Percentiles rank a stretch among this genome's conserved stretches.
phyloP scores from a whole-genome alignment of 2,797 vertebrate species.

The Carapus acus region DNA sequence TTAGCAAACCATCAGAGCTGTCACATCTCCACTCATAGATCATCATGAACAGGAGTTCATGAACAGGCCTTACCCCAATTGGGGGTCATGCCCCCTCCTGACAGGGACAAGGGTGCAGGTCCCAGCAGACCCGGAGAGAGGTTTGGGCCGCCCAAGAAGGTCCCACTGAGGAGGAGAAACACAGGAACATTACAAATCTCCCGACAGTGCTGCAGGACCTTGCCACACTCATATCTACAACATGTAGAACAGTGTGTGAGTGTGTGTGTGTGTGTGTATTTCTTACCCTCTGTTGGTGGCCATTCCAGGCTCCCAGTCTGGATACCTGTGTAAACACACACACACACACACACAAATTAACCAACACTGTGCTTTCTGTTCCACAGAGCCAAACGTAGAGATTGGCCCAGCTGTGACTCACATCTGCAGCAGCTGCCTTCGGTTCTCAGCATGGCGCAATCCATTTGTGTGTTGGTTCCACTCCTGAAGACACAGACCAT shows the following conservation, averaged over 20 bases:
- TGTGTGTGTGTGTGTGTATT: too few relatives aligned
- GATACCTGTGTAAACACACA: constrained; percentile 62
- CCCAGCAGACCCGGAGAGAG: constrained; percentile 69
- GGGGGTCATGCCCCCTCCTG: constrained; percentile 53
- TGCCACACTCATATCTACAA: too few relatives aligned
- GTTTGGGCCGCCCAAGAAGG: constrained; percentile 59
- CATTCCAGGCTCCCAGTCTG: constrained; percentile 72
- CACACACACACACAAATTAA: too few relatives aligned
- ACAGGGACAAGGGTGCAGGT: constrained; percentile 55
- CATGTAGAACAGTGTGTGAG: too few relatives aligned
- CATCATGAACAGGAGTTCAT: too few relatives aligned
- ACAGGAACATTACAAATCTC: too few relatives aligned
- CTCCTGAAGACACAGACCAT: constrained; percentile 57
- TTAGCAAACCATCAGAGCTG: too few relatives aligned
- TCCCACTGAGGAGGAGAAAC: constrained; percentile 36
- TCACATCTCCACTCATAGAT: too few relatives aligned
- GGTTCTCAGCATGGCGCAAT: constrained; percentile 70
- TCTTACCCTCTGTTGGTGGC: constrained; percentile 60
- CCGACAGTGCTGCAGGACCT: too few relatives aligned
- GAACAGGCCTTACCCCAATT: constrained; percentile 62
- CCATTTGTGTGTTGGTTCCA: constrained; percentile 74
- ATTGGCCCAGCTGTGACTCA: constrained; percentile 45
- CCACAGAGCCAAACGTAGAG: too few relatives aligned
- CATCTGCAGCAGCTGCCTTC: constrained; percentile 68
- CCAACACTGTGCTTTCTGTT: too few relatives aligned